A percentile compares a stretch with the other conserved stretches of the same genome.
These are phyloP conservation scores for Taeniopygia guttata DNA, from an alignment of 2,797 vertebrate genomes.

Conservation along the genomic window DNA sequence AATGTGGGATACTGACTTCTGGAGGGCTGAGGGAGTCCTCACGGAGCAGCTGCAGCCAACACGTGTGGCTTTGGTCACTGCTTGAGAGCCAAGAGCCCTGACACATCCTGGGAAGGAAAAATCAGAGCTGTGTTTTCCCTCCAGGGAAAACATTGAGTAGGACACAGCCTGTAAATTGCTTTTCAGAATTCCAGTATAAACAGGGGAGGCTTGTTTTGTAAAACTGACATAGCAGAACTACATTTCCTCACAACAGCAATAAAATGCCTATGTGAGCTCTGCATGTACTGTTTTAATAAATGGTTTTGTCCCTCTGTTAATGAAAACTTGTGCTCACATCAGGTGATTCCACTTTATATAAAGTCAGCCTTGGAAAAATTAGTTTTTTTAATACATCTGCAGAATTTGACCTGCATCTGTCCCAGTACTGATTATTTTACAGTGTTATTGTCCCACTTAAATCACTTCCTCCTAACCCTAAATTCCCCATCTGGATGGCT, in stretches of 20 bases:
- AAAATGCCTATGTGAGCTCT: neutral
- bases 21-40: neutral
- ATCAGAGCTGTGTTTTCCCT: neutral
- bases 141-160: neutral
- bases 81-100: neutral
- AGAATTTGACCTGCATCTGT: neutral
- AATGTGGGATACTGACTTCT: neutral
- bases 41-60: neutral
- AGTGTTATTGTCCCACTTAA: neutral
- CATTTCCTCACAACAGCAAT: neutral
- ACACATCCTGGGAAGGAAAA: neutral
- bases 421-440: no score
- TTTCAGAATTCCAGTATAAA: neutral
- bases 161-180: neutral
- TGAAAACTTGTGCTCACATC: neutral
- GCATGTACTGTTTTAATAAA: neutral
- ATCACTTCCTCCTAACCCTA: neutral
- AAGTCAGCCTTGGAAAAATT: neutral
- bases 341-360: neutral
- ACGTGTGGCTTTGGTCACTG: accelerated
- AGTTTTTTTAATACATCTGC: neutral
- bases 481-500: neutral
- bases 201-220: neutral
- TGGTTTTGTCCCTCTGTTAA: neutral
- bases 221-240: neutral